Evolutionary conservation across 2,888 invertebrate genomes (phyloP).

Genomic region (Euclidia mi): DNA sequence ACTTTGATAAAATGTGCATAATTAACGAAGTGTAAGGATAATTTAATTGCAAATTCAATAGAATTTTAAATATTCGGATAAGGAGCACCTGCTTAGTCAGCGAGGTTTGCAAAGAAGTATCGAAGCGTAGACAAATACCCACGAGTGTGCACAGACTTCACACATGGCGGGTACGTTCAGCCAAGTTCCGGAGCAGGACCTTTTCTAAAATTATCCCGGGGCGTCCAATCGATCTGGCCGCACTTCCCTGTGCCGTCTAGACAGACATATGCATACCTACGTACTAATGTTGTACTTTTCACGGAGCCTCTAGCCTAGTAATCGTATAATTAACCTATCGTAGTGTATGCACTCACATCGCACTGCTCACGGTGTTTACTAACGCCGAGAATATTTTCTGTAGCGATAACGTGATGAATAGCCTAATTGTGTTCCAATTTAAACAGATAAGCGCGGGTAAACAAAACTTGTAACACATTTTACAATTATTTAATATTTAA

Average conservation of each 20-base stretch:
- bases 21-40: too few species aligned
- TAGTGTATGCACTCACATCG: too few species aligned
- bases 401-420: constrained; percentile 25
- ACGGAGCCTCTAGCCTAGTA: constrained; percentile 13
- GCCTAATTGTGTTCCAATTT: constrained; percentile 39
- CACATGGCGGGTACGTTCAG: constrained; percentile 29
- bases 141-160: not conserved
- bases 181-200: constrained; percentile 40
- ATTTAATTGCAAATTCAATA: too few species aligned
- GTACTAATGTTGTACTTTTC: constrained; percentile 33
- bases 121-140: constrained; percentile 2
- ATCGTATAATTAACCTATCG: constrained; percentile 1
- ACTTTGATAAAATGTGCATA: too few species aligned
- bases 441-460: constrained; percentile 39
- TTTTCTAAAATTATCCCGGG: constrained; percentile 77
- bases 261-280: constrained; percentile 66
- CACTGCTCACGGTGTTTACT: constrained; percentile 16
- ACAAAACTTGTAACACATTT: constrained; percentile 15
- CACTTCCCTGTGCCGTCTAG: constrained; percentile 75
- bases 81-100: too few species aligned
- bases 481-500: not conserved
- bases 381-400: constrained; percentile 26
- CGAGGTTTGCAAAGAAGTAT: not conserved
- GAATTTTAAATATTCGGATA: too few species aligned
- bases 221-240: constrained; percentile 71